Evolutionary conservation across 2,797 vertebrate genomes (phyloP), one percentile per base, ranked within the genome.

Genomic region (Coracias cyanogaster): DNA sequence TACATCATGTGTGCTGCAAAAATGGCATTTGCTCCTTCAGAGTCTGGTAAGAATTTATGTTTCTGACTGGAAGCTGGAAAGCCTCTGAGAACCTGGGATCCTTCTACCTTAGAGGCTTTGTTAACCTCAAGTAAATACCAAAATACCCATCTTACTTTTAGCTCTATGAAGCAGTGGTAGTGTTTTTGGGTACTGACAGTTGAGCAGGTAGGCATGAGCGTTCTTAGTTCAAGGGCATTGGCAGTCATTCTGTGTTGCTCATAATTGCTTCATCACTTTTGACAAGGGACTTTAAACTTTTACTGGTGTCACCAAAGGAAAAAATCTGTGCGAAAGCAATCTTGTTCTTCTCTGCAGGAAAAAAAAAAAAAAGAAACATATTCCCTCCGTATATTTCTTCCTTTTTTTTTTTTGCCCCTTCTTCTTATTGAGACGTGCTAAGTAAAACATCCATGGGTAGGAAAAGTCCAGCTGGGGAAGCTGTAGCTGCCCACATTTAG

Each of bases 371-470:
- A 31, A 94, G 39, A 85, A 89, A 67, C 33, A 82, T 43, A 17
- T 88, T 79, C 51, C 48, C 62, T 84, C 73, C 81, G 69, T 73
- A 33, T 46, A 35, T 62, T 77, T 7, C 13, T 58, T 33, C 15
- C 6, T 25, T 43, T 72, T 20, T 20, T 43, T 33, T 57, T 25
- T 41, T 26, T 10, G 4, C 25, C 11, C 0, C 3, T 73, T 66
- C 8, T 0, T 70, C 60, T 81, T 89, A 86, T 10, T 95, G 86
- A 95, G 60, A 89, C 71, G 78, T 84, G 90, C 80, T 95, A 93
- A 90, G 77, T 86, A 77, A 96, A 96, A 90, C 86, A 96, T 89
- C 77, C 41, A 57, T 65, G 83, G 88, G 31, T 82, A 92, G 73
- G 67, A 95, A 31, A 1, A 10, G 62, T 60, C 55, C 73, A 60